Base-by-base conservation (phyloP, 2,888 invertebrate genomes). In the Diploptera punctata region DNA sequence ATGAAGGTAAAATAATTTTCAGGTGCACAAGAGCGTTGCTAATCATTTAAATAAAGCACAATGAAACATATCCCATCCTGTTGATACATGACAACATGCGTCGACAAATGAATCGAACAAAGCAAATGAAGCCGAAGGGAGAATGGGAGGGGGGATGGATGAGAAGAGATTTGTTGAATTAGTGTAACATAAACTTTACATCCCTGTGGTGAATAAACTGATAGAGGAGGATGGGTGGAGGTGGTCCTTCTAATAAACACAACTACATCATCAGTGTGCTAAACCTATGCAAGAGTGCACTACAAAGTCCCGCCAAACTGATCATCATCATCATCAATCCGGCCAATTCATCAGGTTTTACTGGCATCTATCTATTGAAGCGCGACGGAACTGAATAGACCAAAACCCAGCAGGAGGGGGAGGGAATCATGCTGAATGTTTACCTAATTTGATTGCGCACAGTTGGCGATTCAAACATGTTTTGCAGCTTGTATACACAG, bases 401-500 rank as follows among this genome's bases (percentile, higher is more conserved):
- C 57, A 57, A 57, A 57, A 57, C 57, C 31, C 1, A 21, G 31
- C 5, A 13, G 57, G 52, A 3, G 24, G 44, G 67, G 9, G 31
- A 18, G 26, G 18, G 44, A 47, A 47, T 19, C 68, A 54, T 60
- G 68, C 33, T 69, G 72, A 49, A 72, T 73, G 67, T 73, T 73
- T 73, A 73, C 70, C 68, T 71, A 73, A 73, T 67, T 67, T 73
- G 73, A 73, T 73, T 73, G 73, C 72, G 69, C 68, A 33, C 70
- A 72, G 72, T 72, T 67, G 67, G 71, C 44, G 68, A 62, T 69
- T 69, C 72, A 72, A 72, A 72, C 72, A 72, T 72, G 72, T 72
- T 72, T 72, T 67, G 68, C 68, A 67, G 67, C 68, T 65, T 70
- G 67, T 71, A 67, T 67, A 67, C 67, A 67, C 71, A 71, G 57